Conservation (phyloP, 2,113 vertebrate species). For the Psammodynastes pulverulentus region DNA sequence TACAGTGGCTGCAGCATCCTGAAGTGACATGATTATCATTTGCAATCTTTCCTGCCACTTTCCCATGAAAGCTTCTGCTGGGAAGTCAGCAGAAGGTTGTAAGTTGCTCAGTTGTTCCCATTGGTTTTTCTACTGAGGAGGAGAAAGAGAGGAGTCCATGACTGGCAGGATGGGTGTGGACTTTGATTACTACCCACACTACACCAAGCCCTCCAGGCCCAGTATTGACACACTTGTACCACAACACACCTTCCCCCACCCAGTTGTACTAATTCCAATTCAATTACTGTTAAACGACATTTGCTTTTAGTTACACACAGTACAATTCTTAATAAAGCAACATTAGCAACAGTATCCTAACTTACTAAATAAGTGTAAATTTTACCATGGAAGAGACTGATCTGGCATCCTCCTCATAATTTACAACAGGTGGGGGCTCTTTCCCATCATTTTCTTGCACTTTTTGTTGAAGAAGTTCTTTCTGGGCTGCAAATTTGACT, state of each 20-base stretch:
- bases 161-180: neutral
- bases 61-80: neutral
- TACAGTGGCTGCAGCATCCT: neutral
- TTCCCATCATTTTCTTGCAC: constrained; percentile 88
- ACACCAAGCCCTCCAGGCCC: neutral
- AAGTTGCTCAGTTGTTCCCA: neutral
- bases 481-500: constrained; percentile 87
- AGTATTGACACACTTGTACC: neutral
- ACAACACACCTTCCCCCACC: neutral
- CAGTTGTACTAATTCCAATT: neutral
- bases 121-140: neutral
- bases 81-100: neutral
- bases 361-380: constrained; percentile 3
- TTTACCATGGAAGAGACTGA: constrained; percentile 91
- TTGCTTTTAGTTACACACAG: neutral
- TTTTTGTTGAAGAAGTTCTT: constrained; percentile 86
- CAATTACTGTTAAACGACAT: neutral
- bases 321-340: neutral
- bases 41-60: neutral
- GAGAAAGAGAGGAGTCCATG: neutral
- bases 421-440: constrained; percentile 85
- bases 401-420: constrained; percentile 93
- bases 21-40: neutral
- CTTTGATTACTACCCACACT: neutral
- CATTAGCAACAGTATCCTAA: neutral